Conservation (phyloP, 2,888 invertebrate species). For the Aporophyla nigra region DNA sequence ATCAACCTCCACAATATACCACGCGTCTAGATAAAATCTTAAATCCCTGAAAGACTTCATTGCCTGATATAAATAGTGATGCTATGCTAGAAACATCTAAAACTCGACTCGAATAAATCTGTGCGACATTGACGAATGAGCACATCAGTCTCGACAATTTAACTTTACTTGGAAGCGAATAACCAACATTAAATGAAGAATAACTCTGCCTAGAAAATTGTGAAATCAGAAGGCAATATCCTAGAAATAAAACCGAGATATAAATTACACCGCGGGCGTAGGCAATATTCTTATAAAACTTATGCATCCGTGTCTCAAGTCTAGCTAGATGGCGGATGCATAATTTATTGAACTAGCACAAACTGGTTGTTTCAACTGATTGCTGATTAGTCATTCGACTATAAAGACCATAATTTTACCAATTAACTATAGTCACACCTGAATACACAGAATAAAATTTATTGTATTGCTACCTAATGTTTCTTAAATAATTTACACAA, state of each 20-base stretch:
- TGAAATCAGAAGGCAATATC: conserved; percentile 21
- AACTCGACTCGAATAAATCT: conserved; percentile 37
- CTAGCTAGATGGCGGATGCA: conserved; percentile 53
- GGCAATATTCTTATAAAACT: conserved; percentile 51
- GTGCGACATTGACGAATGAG: conserved; percentile 36
- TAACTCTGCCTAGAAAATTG: conserved; percentile 13
- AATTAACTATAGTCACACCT: conserved; percentile 45
- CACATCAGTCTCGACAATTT: conserved; percentile 5
- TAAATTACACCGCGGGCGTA: conserved; percentile 25
- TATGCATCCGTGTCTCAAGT: conserved; percentile 53
- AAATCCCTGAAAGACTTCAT: background rate
- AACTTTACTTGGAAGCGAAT: conserved; percentile 21
- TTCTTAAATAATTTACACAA: conserved; percentile 12
- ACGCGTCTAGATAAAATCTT: background rate
- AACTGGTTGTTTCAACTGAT: conserved; percentile 50
- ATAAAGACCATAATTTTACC: conserved; percentile 44
- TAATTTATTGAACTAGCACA: conserved; percentile 47
- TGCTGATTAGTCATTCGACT: conserved; percentile 35
- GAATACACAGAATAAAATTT: conserved; percentile 39
- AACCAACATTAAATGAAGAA: background rate
- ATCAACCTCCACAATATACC: background rate
- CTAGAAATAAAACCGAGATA: conserved; percentile 35
- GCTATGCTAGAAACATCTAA: conserved; percentile 24
- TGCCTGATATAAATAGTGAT: conserved; percentile 30
- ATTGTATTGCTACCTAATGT: conserved; percentile 38